A percentile compares a stretch with the other conserved stretches of the same genome.
Conservation (phyloP, 1,140 invertebrate genomes). For the Marisa cornuarietis region DNA sequence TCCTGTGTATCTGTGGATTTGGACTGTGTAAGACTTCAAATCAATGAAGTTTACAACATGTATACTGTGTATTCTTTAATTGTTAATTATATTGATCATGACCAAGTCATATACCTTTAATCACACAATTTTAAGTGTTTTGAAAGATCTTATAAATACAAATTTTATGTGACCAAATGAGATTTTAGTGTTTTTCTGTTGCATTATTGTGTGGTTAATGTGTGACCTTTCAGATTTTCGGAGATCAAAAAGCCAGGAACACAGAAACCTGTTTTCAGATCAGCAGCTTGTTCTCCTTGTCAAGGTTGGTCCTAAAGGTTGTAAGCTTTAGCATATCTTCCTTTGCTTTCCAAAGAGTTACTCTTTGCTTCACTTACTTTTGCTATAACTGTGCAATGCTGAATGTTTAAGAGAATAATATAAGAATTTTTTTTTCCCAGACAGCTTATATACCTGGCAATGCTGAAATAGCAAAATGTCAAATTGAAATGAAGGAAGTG, state of each 20-base stretch:
- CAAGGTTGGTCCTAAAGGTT: no score
- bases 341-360: no score
- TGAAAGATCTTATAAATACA: not conserved
- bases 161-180: not conserved
- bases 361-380: no score
- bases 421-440: conserved; percentile 28
- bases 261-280: no score
- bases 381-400: not conserved
- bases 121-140: not conserved
- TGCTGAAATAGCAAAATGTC: conserved; percentile 37
- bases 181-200: no score
- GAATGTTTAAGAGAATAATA: not conserved
- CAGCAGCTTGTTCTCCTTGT: no score
- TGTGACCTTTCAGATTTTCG: not conserved
- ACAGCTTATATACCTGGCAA: conserved; percentile 50
- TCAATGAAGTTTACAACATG: not conserved
- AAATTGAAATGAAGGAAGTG: conserved; percentile 40
- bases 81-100: not conserved
- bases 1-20: no score
- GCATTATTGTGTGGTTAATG: no score
- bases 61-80: not conserved
- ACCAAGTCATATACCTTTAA: not conserved
- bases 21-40: not conserved
- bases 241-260: not conserved
- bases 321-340: no score